Base-by-base conservation (phyloP, 2,113 vertebrate species). In the Sialia sialis region DNA sequence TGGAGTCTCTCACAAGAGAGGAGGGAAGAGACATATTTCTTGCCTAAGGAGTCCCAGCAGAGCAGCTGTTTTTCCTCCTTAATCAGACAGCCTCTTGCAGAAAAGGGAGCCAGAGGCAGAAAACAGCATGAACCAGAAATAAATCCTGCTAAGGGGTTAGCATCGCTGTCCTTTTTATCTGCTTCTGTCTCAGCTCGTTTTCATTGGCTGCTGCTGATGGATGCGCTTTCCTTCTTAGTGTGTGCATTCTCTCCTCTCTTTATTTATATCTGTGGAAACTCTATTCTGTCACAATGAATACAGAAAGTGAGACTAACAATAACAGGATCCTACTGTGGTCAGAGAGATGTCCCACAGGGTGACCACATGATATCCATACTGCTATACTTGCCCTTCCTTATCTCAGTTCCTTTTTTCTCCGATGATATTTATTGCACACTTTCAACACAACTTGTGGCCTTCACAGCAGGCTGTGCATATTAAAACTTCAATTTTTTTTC, bases 101-200 rank as follows among this genome's bases (percentile, higher is more conserved):
- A 78, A 91, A 68, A 87, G 34, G 54, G 16, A 89, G 36, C 6
- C 74, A 89, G 60, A 94, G 30, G 55, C 6, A 89, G 69, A 75
- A 91, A 87, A 72, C 49, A 84, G 54, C 46, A 64, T 0, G 0
- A 87, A 62, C 58, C 78, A 93, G 54, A 94, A 96, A 94, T 62
- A 95, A 92, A 66, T 49, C 46, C 54, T 76, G 49, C 38, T 62
- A 82, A 81, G 58, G 41, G n/a, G 44, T 68, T 84, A 91, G 27
- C 55, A 58, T 69, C 6, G 3, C 48, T 60, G 62, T 75, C 62
- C 58, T 87, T 78, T 89, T 94, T 62, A 91, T 91, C 84, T 79
- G 82, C 41, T 87, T 69, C 81, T 93, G 58, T 91, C 87, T 85
- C 70, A 32, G 62, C 60, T 91, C 84, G 27, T 89, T 91, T 85